phyloP scores from a whole-genome alignment of 2,797 vertebrate genomes.

The Ctenosaura bakeri region DNA sequence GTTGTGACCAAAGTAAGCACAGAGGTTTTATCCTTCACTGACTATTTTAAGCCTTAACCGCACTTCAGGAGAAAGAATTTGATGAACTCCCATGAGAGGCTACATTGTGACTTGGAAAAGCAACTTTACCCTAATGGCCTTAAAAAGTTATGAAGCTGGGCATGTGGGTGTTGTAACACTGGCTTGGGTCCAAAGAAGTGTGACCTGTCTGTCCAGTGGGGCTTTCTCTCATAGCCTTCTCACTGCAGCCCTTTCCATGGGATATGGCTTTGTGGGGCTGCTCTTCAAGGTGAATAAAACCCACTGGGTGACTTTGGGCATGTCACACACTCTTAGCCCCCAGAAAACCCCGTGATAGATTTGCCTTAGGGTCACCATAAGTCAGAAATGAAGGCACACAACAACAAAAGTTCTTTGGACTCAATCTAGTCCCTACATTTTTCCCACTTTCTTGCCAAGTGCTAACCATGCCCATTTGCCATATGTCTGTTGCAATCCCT shows the following conservation, averaged over 20 bases:
- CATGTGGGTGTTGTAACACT: too few species aligned
- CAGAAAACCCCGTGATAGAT: too few species aligned
- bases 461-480: neutral
- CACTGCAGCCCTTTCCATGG: neutral
- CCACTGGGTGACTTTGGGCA: too few species aligned
- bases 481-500: neutral
- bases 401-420: neutral
- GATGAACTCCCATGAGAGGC: neutral
- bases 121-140: neutral
- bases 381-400: too few species aligned
- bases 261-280: neutral
- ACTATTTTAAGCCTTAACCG: neutral
- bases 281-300: neutral
- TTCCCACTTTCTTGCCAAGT: neutral
- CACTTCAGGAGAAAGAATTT: neutral
- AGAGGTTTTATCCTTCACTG: neutral
- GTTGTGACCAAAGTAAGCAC: constrained; percentile 86
- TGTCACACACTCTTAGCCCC: too few species aligned
- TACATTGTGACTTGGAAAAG: neutral
- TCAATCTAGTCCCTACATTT: neutral
- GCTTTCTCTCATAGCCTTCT: neutral
- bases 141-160: neutral
- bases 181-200: neutral
- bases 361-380: too few species aligned
- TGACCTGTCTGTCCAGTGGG: neutral